A percentile compares a stretch with the other conserved stretches of the same genome.
Conservation (phyloP, 1,140 invertebrate genomes). For the Drosophila bipectinata region DNA sequence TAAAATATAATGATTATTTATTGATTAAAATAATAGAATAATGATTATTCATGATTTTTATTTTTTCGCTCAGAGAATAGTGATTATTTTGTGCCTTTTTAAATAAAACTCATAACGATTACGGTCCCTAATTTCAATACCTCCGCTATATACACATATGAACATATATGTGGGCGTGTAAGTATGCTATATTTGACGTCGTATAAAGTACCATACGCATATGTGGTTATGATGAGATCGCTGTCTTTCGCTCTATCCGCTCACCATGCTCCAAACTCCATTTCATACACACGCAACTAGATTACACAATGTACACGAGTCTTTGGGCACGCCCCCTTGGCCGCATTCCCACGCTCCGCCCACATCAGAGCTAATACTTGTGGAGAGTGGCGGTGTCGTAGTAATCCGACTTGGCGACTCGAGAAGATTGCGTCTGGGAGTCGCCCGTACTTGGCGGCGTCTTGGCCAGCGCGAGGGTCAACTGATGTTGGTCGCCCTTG, state of each 20-base stretch:
- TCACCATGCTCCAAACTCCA: conserved; percentile 3
- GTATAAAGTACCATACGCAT: conserved; percentile 21
- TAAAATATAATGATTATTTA: no score
- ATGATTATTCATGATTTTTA: no score
- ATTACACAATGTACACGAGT: conserved; percentile 77
- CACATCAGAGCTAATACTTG: conserved; percentile 57
- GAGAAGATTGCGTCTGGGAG: conserved; percentile 54
- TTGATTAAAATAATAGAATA: no score
- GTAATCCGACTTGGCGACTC: conserved; percentile 68
- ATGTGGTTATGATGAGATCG: conserved; percentile 49
- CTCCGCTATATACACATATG: conserved; percentile 48
- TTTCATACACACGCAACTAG: conserved; percentile 53
- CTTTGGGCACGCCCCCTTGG: conserved; percentile 49
- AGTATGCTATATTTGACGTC: conserved; percentile 18
- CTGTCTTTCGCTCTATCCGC: conserved; percentile 10
- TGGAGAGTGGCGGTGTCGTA: conserved; percentile 62
- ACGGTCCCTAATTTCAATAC: conserved; percentile 14
- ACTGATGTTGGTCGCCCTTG: conserved; percentile 66
- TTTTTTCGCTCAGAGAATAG: no score
- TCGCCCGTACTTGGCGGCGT: conserved; percentile 44
- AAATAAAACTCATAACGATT: no score
- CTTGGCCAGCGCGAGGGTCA: conserved; percentile 63
- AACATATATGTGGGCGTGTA: conserved; percentile 33
- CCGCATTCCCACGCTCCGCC: conserved; percentile 45
- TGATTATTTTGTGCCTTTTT: no score